Conservation (phyloP, 2,113 vertebrate species). For the Prunella fulvescens region DNA sequence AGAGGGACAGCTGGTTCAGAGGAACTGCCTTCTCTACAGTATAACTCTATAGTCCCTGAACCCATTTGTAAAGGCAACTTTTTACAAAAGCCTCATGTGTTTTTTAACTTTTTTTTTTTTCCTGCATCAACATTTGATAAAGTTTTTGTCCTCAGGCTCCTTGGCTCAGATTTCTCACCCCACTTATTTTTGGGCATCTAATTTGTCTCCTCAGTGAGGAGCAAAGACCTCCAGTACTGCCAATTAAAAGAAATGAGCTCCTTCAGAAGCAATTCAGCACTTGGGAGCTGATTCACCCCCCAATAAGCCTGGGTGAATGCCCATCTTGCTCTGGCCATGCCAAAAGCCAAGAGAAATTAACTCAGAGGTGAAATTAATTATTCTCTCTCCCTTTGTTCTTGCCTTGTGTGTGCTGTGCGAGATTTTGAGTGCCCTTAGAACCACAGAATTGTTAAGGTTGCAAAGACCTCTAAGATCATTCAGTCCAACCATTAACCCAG, state of each 20-base stretch:
- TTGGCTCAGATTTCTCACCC: not conserved
- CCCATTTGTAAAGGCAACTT: not conserved
- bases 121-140: not conserved
- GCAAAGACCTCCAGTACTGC: not conserved
- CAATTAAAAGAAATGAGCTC: not conserved
- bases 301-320: not conserved
- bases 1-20: not conserved
- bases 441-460: not conserved
- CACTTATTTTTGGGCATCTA: not conserved
- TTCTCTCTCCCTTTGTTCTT: not conserved
- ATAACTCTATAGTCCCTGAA: not conserved
- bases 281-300: not conserved
- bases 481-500: not conserved
- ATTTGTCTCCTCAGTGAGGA: not conserved
- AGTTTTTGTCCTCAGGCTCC: not conserved
- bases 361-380: not conserved
- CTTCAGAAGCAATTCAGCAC: not conserved
- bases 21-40: not conserved
- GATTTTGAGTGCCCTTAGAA: not conserved
- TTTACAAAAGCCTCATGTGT: not conserved
- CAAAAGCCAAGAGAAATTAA: not conserved
- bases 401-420: not conserved
- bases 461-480: not conserved
- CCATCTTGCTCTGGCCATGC: not conserved
- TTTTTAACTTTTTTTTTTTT: not conserved